Base-by-base conservation (phyloP, 2,797 vertebrate genomes). In the Selene dorsalis region DNA sequence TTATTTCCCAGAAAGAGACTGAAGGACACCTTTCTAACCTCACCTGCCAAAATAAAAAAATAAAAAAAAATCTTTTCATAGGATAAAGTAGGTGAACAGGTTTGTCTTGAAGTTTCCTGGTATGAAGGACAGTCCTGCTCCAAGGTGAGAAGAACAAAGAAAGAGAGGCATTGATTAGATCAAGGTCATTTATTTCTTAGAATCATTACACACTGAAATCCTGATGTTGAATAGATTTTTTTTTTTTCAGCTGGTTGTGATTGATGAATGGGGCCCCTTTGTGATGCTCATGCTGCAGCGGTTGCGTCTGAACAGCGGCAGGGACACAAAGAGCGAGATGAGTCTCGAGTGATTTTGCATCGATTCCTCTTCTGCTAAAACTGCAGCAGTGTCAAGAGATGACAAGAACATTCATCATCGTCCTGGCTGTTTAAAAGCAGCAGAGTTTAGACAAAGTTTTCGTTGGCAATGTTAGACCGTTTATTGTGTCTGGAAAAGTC, bases 111-210 rank as follows among this genome's bases (percentile, higher is more conserved):
- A 38, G 57, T 82, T 67, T 39, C 48, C 62, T 63, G 18, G 0
- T 7, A 64, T 0, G n/a, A 77, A 69, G 0, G 41, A 30, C 57
- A 13, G 3, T n/a, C 38, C n/a, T 18, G 63, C 50, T 61, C 38
- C 59, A 55, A 79, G 76, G 80, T 84, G 80, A 82, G 20, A 60
- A 41, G 2, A 45, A 57, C 16, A 24, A 20, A 48, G 18, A 47
- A 20, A 60, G 65, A 62, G 73, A 32, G 81, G 55, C 52, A 84
- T 75, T 63, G 80, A 90, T 89, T 70, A 61, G 71, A 71, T 63
- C 80, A 85, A 88, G 62, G 84, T 83, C 77, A 70, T 88, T 73
- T 82, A 83, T 89, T 87, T 82, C 32, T 84, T 80, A 79, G 84
- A 71, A 60, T 50, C 69, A 53, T 87, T 75, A 78, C 65, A 53